Evolutionary conservation across 2,888 invertebrate genomes (phyloP).

Genomic region (Cheilosia impressa): DNA sequence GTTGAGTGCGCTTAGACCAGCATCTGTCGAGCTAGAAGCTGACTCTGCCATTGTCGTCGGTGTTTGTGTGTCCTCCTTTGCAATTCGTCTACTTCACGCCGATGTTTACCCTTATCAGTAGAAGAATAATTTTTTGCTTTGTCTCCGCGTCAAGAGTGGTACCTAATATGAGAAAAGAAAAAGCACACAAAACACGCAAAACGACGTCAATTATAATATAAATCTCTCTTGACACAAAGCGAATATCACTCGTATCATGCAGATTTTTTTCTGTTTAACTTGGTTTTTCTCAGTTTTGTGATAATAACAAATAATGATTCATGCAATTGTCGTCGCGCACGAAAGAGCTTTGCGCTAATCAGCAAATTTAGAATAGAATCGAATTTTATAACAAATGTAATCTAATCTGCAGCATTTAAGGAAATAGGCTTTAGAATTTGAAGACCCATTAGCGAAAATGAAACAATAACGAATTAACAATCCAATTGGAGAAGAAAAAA

Average conservation of each 20-base stretch:
- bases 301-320: conserved; percentile 69
- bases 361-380: conserved; percentile 20
- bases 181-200: conserved; percentile 7
- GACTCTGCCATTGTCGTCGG: conserved; percentile 76
- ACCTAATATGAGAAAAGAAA: conserved; percentile 35
- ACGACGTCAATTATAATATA: conserved; percentile 7
- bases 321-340: background rate
- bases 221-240: background rate
- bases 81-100: background rate
- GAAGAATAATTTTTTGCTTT: conserved; percentile 38
- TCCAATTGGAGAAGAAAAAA: conserved; percentile 23
- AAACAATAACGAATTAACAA: background rate
- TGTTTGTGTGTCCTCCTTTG: conserved; percentile 16
- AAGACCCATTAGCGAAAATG: background rate
- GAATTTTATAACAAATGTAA: conserved; percentile 31
- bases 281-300: background rate
- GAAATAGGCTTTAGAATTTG: conserved; percentile 1
- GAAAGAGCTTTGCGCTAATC: conserved; percentile 45
- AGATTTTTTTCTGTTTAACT: conserved; percentile 2
- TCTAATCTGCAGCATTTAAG: conserved; percentile 47
- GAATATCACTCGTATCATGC: conserved; percentile 6
- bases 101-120: conserved; percentile 43
- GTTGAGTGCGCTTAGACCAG: conserved; percentile 74
- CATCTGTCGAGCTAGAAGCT: conserved; percentile 58
- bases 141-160: conserved; percentile 54